Base-by-base conservation (phyloP, 2,113 vertebrate genomes). In the Coreoperca whiteheadi region DNA sequence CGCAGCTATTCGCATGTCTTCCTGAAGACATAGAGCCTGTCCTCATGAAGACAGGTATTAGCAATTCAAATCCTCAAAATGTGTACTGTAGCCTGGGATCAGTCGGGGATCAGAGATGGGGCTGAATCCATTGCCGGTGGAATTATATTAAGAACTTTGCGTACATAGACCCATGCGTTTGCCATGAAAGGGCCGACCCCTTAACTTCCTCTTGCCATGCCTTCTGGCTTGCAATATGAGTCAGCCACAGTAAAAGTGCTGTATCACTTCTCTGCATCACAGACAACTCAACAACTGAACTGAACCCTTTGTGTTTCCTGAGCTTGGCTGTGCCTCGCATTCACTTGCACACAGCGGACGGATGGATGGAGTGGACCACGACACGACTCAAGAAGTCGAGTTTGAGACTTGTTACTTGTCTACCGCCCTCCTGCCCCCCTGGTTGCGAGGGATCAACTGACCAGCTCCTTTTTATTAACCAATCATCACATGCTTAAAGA, bases 401-500 rank as follows among this genome's bases (percentile, higher is more conserved):
- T 74, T 25, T 74, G 61, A 71, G n/a, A 39, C 43, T 9, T 16
- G 56, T 8, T 32, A 21, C 39, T 39, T 4, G 61, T 68, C 54
- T 34, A 37, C 51, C 6, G 74, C 5, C 64, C 79, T 75, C 59
- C 48, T 63, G 64, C 53, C 74, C 51, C 1, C 68, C 81, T 54
- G 72, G 66, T 67, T 74, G 57, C 43, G 63, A 64, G 60, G 81
- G 90, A 90, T 90, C 85, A 91, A 64, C 87, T 83, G 75, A 81
- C 82, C 86, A 12, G 65, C 83, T 87, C 81, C 77, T 79, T 88
- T 86, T 88, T 86, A 91, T 90, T 83, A 90, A 80, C 90, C 89
- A 83, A 63, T 90, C 78, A 86, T 93, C 92, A 93, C 92, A 91
- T 94, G 91, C 89, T 88, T 90, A 84, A 81, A 71, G 83, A 86